A percentile compares a stretch with the other conserved stretches of the same genome.
These are phyloP conservation scores for Homalodisca vitripennis DNA, from an alignment of 1,140 invertebrate genomes.

Conservation along the genomic window DNA sequence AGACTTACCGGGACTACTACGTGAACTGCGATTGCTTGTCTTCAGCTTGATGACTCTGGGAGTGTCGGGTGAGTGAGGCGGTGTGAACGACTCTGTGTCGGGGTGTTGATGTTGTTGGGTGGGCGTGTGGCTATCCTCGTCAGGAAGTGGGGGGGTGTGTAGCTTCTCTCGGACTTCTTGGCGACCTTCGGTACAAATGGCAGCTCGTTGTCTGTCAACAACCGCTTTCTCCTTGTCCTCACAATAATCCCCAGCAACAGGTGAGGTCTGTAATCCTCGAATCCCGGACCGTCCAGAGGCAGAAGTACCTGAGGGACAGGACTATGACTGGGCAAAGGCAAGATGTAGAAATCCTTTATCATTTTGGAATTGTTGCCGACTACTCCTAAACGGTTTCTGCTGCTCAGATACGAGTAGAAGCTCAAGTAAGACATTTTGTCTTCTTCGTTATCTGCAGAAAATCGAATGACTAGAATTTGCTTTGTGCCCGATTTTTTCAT, in stretches of 20 bases:
- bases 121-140: constrained; percentile 29
- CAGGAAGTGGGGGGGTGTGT: constrained; percentile 48
- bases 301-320: constrained; percentile 74
- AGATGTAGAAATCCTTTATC: constrained; percentile 94
- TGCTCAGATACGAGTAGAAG: constrained; percentile 88
- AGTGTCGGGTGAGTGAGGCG: constrained; percentile 12
- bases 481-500: constrained; percentile 85
- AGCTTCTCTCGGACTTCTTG: constrained; percentile 48
- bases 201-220: constrained; percentile 27
- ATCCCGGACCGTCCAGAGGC: constrained; percentile 74
- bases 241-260: constrained; percentile 84
- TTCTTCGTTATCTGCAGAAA: constrained; percentile 76
- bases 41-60: constrained; percentile 10
- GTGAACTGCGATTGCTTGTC: neutral
- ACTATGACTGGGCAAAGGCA: constrained; percentile 76
- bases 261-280: constrained; percentile 61
- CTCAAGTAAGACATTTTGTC: constrained; percentile 83
- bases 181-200: constrained; percentile 36
- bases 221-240: constrained; percentile 57
- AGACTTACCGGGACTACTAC: neutral
- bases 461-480: constrained; percentile 80
- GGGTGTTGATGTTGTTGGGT: constrained; percentile 26
- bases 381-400: constrained; percentile 70
- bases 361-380: constrained; percentile 64
- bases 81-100: constrained; percentile 18